Base-by-base conservation (phyloP, 2,113 vertebrate species). In the Tetrao urogallus region DNA sequence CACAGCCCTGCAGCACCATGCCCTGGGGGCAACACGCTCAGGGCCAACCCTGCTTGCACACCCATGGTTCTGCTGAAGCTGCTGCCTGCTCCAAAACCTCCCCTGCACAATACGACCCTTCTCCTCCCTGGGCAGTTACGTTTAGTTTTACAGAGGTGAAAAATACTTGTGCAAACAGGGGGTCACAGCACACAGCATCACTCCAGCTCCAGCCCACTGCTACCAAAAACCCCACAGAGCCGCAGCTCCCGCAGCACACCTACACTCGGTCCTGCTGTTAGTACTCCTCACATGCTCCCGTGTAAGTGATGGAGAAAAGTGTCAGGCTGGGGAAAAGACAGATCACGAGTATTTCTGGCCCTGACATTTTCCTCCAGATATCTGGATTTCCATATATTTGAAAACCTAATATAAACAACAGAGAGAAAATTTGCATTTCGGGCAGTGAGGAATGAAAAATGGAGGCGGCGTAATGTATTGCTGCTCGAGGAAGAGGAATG, bases 361-460 rank as follows among this genome's bases (percentile, higher is more conserved):
- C 96, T 98, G 98, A 98, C 98, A 98, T 98, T 98, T 97, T 97
- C 97, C 97, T 98, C 97, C 96, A 97, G 97, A 97, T 97, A 97
- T 97, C 97, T 96, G 97, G 98, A 98, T 98, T 98, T 98, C 97
- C 98, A 98, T 98, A 98, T 98, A 98, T 98, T 98, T 98, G 98
- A 98, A 98, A 98, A 98, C 97, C 98, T 98, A 98, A 98, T 98
- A 98, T 98, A 98, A 98, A 98, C 98, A 98, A 98, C 97, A 97
- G 98, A 98, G 97, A 90, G 88, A 80, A 96, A 97, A 98, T 98
- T 98, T 98, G 98, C 98, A 98, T 98, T 94, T 97, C 63, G 96
- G 97, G 97, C 98, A 98, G 97, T 97, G 94, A 97, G 97, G 97
- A 98, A 98, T 98, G 98, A 98, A 97, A 98, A 98, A 98, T 98